Evolutionary conservation across 2,888 invertebrate genomes (phyloP).

Genomic region (Leuctra nigra): DNA sequence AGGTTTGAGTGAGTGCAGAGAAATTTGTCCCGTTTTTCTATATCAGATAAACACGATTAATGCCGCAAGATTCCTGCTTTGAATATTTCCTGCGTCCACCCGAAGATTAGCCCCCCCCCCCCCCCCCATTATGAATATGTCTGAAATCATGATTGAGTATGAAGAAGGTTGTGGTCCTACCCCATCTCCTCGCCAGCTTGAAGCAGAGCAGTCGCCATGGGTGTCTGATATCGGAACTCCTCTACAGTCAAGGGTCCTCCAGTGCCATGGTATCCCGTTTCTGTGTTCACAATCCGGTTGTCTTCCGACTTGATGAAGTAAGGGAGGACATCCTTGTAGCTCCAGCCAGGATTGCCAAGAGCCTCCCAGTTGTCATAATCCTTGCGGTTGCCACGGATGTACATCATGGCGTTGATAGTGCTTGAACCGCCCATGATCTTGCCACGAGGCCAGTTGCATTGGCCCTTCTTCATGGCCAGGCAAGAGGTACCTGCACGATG

Average conservation of each 20-base stretch:
- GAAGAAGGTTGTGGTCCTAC: too few species aligned
- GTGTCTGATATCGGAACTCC: constrained; percentile 61
- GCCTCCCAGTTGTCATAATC: constrained; percentile 84
- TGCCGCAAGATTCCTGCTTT: too few species aligned
- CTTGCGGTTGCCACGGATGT: constrained; percentile 71
- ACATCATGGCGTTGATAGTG: constrained; percentile 84
- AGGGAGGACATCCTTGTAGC: constrained; percentile 61
- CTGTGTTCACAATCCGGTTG: constrained; percentile 57
- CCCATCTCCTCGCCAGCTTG: constrained; percentile 63
- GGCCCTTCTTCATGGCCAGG: constrained; percentile 40
- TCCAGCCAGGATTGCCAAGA: constrained; percentile 71
- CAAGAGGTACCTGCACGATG: too few species aligned
- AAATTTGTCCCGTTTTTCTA: too few species aligned
- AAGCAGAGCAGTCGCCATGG: constrained; percentile 61
- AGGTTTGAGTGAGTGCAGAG: too few species aligned
- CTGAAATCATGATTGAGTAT: too few species aligned
- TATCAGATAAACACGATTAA: too few species aligned
- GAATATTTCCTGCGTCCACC: too few species aligned
- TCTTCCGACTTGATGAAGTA: constrained; percentile 79
- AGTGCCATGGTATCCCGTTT: constrained; percentile 57
- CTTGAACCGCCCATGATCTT: constrained; percentile 74
- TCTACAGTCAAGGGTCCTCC: constrained; percentile 71
- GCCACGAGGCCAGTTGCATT: constrained; percentile 59
- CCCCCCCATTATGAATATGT: too few species aligned
- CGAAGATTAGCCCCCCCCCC: too few species aligned